These are phyloP conservation scores for Hipposideros larvatus DNA, from an alignment of 2,797 vertebrate genomes.

Conservation along the genomic window DNA sequence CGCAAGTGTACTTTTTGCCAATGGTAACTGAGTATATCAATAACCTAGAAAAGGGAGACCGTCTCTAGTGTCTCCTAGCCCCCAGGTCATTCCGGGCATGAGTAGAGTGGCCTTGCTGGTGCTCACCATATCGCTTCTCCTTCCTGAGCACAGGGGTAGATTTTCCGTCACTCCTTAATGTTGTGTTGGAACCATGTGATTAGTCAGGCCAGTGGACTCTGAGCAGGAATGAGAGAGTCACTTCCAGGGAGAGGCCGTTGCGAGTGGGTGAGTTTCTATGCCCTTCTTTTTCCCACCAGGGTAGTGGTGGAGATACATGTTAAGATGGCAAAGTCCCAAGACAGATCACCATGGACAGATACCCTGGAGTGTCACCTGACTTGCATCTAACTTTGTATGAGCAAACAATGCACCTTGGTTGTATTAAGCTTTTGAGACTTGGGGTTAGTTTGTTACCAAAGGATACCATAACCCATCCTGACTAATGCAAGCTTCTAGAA, in stretches of 20 bases:
- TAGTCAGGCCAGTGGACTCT: background rate
- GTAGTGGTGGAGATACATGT: no score
- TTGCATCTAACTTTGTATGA: background rate
- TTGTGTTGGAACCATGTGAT: no score
- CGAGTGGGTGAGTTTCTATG: background rate
- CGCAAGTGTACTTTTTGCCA: background rate
- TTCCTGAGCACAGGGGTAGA: background rate
- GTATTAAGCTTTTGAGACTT: background rate
- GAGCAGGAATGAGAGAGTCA: background rate
- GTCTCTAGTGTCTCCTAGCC: background rate
- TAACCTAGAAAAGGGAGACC: background rate
- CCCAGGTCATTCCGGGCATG: background rate
- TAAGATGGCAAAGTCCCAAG: background rate
- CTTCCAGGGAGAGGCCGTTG: background rate
- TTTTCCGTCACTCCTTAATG: background rate
- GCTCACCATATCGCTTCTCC: accelerated
- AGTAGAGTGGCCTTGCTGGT: background rate
- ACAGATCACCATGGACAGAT: no score
- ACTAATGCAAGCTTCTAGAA: background rate
- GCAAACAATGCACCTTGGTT: background rate
- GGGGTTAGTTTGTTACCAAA: background rate
- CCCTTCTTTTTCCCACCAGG: background rate
- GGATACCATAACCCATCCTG: background rate
- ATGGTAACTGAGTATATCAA: background rate
- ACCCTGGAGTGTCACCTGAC: background rate